Evolutionary conservation across 2,797 vertebrate species (phyloP).

Genomic region (Liparis tanakae): DNA sequence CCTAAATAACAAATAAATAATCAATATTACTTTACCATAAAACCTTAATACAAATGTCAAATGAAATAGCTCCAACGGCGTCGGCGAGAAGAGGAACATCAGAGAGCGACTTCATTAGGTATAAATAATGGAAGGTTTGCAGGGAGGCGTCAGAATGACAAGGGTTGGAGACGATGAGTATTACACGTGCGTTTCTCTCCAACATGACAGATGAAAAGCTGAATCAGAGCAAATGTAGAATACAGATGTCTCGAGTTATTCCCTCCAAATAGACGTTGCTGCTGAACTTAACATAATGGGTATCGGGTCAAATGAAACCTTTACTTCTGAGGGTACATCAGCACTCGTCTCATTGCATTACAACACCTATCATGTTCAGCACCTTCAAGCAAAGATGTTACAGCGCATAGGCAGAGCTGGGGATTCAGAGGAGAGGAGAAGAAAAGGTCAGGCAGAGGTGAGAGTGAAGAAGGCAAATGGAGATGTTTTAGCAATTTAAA

Average conservation of each 20-base stretch:
- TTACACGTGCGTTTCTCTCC: slow-evolving; percentile 49
- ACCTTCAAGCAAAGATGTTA: slow-evolving; percentile 49
- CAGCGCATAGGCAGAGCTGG: slow-evolving; percentile 18
- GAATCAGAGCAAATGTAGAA: slow-evolving; percentile 59
- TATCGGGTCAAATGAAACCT: slow-evolving; percentile 63
- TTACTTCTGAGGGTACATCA: slow-evolving; percentile 46
- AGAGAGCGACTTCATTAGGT: slow-evolving; percentile 58
- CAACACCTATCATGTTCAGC: slow-evolving; percentile 38
- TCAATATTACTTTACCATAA: too few relatives aligned
- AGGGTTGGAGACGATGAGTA: slow-evolving; percentile 41
- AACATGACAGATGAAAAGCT: slow-evolving; percentile 56
- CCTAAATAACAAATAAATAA: too few relatives aligned
- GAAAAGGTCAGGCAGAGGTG: slow-evolving; percentile 56
- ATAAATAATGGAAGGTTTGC: slow-evolving; percentile 63
- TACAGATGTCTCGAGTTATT: slow-evolving; percentile 58
- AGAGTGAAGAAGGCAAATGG: slow-evolving; percentile 19
- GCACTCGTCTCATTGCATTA: slow-evolving; percentile 44
- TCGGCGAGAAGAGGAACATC: slow-evolving; percentile 36
- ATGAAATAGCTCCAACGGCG: too few relatives aligned
- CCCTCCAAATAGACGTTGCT: slow-evolving; percentile 31
- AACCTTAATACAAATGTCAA: too few relatives aligned
- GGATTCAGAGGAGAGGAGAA: slow-evolving; percentile 36
- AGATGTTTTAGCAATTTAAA: slow-evolving; percentile 44
- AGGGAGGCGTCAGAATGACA: slow-evolving; percentile 55
- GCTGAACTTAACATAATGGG: slow-evolving; percentile 59